Evolutionary conservation across 2,888 invertebrate genomes (phyloP).

Genomic region (Yponomeuta cagnagella): DNA sequence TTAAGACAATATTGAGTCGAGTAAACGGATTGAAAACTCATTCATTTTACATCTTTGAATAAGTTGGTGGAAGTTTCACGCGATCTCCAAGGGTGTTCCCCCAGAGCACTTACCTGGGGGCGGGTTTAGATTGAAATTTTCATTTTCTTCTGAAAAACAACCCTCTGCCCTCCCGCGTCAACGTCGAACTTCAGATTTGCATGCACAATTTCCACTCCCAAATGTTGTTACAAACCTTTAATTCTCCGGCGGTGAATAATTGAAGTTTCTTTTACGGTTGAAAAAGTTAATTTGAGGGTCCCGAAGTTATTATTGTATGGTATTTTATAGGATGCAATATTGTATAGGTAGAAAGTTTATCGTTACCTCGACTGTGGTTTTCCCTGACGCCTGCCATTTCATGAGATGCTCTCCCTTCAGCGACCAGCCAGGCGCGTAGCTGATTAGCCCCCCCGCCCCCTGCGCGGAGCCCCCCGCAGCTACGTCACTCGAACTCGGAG

Average conservation of each 20-base stretch:
- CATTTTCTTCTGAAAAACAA: slow-evolving; percentile 59
- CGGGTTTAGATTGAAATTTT: slow-evolving; percentile 67
- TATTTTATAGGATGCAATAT: not conserved
- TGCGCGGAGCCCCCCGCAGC: slow-evolving; percentile 24
- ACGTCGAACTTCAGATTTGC: slow-evolving; percentile 46
- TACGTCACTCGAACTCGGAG: slow-evolving; percentile 21
- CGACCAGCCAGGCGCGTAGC: slow-evolving; percentile 78
- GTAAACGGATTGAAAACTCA: slow-evolving; percentile 1
- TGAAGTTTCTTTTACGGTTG: slow-evolving; percentile 12
- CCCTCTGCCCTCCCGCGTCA: slow-evolving; percentile 33
- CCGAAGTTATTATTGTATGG: not conserved
- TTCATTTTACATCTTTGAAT: not conserved
- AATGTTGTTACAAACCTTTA: slow-evolving; percentile 29
- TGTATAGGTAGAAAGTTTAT: slow-evolving; percentile 8
- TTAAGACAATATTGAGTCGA: not conserved
- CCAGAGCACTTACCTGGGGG: slow-evolving; percentile 52
- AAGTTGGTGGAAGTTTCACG: slow-evolving; percentile 24
- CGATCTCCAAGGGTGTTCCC: slow-evolving; percentile 22
- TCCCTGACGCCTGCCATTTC: slow-evolving; percentile 78
- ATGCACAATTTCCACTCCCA: slow-evolving; percentile 47
- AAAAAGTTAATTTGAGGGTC: slow-evolving; percentile 13
- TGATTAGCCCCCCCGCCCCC: slow-evolving; percentile 67
- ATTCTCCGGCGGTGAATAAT: slow-evolving; percentile 17
- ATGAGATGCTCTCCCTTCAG: slow-evolving; percentile 77
- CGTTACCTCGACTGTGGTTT: slow-evolving; percentile 75